Evolutionary conservation across 2,797 vertebrate species (phyloP).

Genomic region (Brotogeris chrysoptera): DNA sequence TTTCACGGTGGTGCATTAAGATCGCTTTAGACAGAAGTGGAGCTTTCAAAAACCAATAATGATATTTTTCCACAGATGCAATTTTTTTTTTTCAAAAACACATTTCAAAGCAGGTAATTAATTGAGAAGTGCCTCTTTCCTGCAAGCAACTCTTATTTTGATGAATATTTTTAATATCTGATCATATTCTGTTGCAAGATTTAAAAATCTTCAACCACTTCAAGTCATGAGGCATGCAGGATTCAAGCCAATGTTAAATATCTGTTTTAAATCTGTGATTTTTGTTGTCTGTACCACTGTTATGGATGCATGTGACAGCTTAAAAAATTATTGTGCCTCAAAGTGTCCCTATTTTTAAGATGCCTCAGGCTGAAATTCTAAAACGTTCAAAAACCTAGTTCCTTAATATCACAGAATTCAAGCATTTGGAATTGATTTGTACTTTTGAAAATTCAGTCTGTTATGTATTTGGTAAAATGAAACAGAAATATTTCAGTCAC

Average conservation of each 20-base stretch:
- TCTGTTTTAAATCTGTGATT: not conserved
- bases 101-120: not conserved
- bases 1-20: not conserved
- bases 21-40: not conserved
- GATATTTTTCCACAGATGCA: not conserved
- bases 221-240: not conserved
- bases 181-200: not conserved
- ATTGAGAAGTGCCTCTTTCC: not conserved
- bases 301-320: not conserved
- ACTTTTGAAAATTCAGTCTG: not conserved
- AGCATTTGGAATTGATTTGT: not conserved
- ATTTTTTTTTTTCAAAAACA: not conserved
- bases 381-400: not conserved
- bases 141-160: not conserved
- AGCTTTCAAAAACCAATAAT: not conserved
- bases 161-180: not conserved
- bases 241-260: not conserved
- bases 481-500: not conserved
- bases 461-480: not conserved
- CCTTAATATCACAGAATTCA: not conserved
- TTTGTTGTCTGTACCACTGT: not conserved
- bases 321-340: not conserved
- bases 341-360: not conserved
- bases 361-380: not conserved
- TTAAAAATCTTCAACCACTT: not conserved